Percentiles rank a stretch among this genome's conserved stretches.
Conservation (phyloP, 2,888 invertebrate genomes). For the Trichopria drosophilae region DNA sequence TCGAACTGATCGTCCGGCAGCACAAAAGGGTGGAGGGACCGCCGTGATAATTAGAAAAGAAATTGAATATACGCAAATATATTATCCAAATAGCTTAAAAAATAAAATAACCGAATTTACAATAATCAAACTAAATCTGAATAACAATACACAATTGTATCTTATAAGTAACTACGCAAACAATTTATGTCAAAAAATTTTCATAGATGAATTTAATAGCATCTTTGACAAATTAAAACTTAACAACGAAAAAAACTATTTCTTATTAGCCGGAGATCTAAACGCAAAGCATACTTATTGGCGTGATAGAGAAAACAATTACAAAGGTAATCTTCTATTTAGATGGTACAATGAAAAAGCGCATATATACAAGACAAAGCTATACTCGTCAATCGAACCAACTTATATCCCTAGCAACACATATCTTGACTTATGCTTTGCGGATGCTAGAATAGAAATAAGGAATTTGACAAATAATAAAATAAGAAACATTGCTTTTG, state of each 20-base stretch:
- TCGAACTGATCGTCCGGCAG: conserved; percentile 24
- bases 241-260: conserved; percentile 7
- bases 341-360: neutral
- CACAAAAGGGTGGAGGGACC: conserved; percentile 22
- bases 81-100: neutral
- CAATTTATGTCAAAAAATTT: neutral
- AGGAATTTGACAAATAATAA: neutral
- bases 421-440: neutral
- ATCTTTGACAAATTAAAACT: conserved; percentile 15
- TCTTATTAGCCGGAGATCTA: conserved; percentile 23
- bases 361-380: neutral
- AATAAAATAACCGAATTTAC: conserved; percentile 13
- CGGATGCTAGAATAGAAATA: neutral
- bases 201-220: conserved; percentile 8
- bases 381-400: neutral
- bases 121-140: conserved; percentile 8
- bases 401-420: neutral
- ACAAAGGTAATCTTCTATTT: neutral
- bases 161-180: conserved; percentile 22
- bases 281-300: conserved; percentile 1
- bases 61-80: conserved; percentile 6
- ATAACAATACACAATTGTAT: conserved; percentile 5
- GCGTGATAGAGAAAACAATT: neutral
- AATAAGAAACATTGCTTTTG: neutral
- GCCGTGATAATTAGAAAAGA: conserved; percentile 24